Conservation (phyloP, 2,113 vertebrate genomes). For the Tricholaema leucomelas region DNA sequence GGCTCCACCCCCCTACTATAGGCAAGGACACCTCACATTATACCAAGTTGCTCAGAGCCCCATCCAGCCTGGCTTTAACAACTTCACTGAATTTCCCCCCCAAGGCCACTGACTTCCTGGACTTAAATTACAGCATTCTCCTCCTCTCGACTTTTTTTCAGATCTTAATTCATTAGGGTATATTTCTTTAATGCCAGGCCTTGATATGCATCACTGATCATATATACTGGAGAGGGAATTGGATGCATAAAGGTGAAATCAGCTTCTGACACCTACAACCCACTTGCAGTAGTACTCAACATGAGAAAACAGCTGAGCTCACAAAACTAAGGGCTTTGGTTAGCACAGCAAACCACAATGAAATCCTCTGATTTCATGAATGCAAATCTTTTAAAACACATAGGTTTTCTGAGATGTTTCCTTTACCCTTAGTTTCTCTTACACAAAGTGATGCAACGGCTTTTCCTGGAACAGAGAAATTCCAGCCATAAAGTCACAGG, state of each 20-base stretch:
- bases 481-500: neutral
- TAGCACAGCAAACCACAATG: neutral
- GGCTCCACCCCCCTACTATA: too few species aligned
- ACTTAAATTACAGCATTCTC: neutral
- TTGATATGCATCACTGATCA: neutral
- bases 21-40: too few species aligned
- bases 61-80: too few species aligned
- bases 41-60: too few species aligned
- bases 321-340: neutral
- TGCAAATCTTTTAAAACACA: neutral
- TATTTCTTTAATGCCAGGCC: neutral
- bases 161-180: neutral
- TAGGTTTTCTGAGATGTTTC: neutral
- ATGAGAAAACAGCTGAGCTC: neutral
- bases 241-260: neutral
- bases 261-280: neutral
- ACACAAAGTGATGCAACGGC: neutral
- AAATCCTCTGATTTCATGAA: neutral
- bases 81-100: neutral
- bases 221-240: neutral
- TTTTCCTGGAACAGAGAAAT: conserved; percentile 9
- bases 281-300: neutral
- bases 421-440: neutral
- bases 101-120: neutral
- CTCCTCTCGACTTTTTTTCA: neutral